Evolutionary conservation across 2,797 vertebrate genomes (phyloP), one percentile per base, ranked within the genome.

Genomic region (Mionectes olivaceus): DNA sequence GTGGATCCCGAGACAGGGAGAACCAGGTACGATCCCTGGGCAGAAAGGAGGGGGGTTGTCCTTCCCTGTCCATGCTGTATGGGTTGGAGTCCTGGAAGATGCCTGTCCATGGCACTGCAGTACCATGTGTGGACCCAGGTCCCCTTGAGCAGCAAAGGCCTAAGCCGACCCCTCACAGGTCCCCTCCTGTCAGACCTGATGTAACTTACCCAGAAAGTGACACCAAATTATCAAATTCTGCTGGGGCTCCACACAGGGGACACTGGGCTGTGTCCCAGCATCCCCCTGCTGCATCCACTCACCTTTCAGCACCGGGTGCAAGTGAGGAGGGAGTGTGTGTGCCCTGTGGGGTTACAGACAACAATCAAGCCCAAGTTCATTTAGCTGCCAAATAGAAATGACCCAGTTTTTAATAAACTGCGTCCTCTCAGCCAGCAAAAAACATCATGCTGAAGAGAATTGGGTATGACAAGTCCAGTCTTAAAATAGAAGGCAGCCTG

Each of bases 1-100:
- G 96, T 99, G 76, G 99, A 99, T 95, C 99, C 98, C 0, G 99
- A 99, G 95, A 99, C 99, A 0, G 99, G 99, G 14, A 98, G 98
- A 60, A 99, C 99, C 92, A 99, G 99, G 99, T 99, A 85, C 16
- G 89, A 3, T 19, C 28, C n/a, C 6, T 37, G 73, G n/a, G 76
- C 22, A 32, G 8, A 0, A 28, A 46, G 44, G 52, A 52, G 21
- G 7, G 1, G 13, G 30, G 10, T 11, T 41, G 15, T 35, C 68
- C 18, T 5, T 52, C 39, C 19, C 43, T 14, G 5, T 12, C 55
- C 5, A 0, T 18, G 24, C 14, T 22, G 17, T 1, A 28, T 4
- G 56, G 74, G 52, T n/a, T 37, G 74, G 33, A 43, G 41, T 39
- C 19, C 68, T 59, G 49, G 39, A 33, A 52, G 67, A 13, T 21